These are phyloP conservation scores for Phytoseiulus persimilis DNA, from an alignment of 2,888 invertebrate species.

Conservation along the genomic window DNA sequence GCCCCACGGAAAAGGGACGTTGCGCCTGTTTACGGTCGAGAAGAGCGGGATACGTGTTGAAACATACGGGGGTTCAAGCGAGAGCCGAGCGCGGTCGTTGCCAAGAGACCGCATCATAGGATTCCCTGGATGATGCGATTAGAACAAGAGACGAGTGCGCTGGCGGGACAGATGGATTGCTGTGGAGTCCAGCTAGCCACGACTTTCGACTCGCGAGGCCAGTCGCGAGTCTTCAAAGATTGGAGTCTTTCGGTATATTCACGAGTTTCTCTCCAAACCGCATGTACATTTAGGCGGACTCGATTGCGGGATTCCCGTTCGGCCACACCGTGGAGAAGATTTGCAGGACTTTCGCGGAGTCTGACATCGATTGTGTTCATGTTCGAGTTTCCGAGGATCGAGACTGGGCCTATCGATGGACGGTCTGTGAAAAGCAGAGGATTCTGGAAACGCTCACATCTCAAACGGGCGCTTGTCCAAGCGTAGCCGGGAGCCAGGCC, in stretches of 20 bases:
- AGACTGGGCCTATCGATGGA: too few relatives aligned
- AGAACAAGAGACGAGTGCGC: background rate
- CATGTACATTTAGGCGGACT: too few relatives aligned
- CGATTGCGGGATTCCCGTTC: too few relatives aligned
- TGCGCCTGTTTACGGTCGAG: background rate
- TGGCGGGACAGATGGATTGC: background rate
- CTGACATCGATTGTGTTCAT: too few relatives aligned
- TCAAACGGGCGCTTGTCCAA: too few relatives aligned
- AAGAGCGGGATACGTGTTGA: background rate
- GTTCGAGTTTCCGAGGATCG: too few relatives aligned
- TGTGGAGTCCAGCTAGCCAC: background rate
- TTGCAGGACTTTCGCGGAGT: too few relatives aligned
- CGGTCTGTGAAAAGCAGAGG: too few relatives aligned
- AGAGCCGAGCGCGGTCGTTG: background rate
- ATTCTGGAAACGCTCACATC: too few relatives aligned
- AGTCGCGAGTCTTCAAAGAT: background rate
- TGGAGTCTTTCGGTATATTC: background rate
- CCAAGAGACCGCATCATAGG: background rate
- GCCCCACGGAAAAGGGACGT: background rate
- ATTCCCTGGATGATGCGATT: background rate
- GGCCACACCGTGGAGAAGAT: too few relatives aligned
- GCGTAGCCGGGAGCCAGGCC: too few relatives aligned
- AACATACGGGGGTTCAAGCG: too few relatives aligned
- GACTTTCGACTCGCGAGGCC: background rate
- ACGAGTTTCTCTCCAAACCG: background rate